phyloP scores from a whole-genome alignment of 1,140 invertebrate species.

The Diorhabda sublineata region DNA sequence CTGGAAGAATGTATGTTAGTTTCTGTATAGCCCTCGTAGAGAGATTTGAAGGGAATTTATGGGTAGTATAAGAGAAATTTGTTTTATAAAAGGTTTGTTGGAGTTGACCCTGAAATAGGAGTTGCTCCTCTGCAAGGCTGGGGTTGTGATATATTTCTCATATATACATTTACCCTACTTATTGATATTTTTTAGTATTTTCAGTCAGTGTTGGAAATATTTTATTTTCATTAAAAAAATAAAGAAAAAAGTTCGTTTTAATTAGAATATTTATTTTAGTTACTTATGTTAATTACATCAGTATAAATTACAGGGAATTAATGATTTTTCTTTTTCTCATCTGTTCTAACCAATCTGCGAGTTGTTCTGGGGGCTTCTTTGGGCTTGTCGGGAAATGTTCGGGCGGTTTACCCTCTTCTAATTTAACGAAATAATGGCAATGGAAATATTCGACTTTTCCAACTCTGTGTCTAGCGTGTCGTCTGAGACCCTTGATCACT shows the following conservation, averaged over 20 bases:
- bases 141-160: neutral
- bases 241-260: no score
- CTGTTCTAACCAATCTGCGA: constrained; percentile 68
- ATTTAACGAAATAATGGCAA: constrained; percentile 80
- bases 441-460: constrained; percentile 76
- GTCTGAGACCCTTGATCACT: constrained; percentile 75
- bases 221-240: no score
- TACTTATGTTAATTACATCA: no score
- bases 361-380: constrained; percentile 65
- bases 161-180: neutral
- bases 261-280: no score
- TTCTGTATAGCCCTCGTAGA: constrained; percentile 18
- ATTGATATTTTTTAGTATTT: neutral
- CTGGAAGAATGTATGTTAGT: constrained; percentile 19
- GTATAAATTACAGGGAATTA: constrained; percentile 48
- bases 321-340: constrained; percentile 67
- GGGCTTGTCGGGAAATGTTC: constrained; percentile 62
- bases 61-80: neutral
- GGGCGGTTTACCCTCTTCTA: constrained; percentile 93
- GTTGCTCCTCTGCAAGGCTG: no score
- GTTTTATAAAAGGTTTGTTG: neutral
- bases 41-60: neutral
- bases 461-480: constrained; percentile 68
- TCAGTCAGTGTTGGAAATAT: neutral
- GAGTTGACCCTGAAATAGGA: no score